Percentiles rank a stretch among this genome's conserved stretches.
Conservation (phyloP, 2,113 vertebrate genomes). For the Orcinus orca region DNA sequence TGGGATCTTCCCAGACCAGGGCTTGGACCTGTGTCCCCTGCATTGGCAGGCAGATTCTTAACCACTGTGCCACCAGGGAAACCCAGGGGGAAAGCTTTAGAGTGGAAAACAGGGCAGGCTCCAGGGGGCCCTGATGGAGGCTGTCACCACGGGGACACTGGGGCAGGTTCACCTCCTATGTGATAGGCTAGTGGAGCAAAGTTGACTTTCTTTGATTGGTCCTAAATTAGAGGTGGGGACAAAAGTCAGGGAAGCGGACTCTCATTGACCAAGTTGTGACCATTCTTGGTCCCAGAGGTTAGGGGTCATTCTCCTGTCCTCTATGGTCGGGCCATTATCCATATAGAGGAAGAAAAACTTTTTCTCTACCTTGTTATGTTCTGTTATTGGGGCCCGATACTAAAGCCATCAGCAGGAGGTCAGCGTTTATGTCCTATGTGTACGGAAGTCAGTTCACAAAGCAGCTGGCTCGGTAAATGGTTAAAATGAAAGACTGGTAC, state of each 20-base stretch:
- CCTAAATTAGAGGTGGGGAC: neutral
- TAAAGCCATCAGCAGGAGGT: neutral
- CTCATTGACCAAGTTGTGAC: neutral
- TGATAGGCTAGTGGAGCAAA: neutral
- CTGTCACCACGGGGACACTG: neutral
- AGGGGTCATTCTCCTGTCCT: neutral
- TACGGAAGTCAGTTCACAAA: neutral
- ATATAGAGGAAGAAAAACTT: neutral
- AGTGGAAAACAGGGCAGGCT: rapidly evolving
- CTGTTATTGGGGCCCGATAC: neutral
- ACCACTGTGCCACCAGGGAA: no score
- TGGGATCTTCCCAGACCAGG: no score
- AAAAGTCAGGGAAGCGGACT: neutral
- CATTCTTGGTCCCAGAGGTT: neutral
- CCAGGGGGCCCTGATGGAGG: neutral
- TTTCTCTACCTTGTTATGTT: neutral
- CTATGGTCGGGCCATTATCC: neutral
- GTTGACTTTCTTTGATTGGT: neutral
- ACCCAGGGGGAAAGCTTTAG: no score
- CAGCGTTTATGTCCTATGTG: neutral
- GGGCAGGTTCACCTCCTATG: neutral
- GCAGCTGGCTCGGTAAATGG: neutral
- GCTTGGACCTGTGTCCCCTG: no score
- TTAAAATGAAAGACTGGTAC: neutral
- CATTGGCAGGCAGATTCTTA: no score